Evolutionary conservation across 2,797 vertebrate genomes (phyloP), one percentile per base, ranked within the genome.

Genomic region (Periparus ater): DNA sequence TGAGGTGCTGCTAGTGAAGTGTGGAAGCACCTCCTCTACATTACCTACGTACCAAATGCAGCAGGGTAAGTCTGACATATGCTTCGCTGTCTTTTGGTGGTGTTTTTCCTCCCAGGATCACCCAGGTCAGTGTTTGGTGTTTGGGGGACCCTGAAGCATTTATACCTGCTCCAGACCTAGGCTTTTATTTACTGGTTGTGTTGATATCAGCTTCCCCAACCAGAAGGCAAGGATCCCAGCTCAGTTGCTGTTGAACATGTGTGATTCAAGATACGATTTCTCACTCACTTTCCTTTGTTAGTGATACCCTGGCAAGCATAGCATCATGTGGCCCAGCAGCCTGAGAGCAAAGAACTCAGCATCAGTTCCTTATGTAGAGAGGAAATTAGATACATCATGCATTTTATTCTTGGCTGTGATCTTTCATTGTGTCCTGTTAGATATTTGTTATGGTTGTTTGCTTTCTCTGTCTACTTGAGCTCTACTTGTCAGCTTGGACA

Each of bases 211-310:
- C 67, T 91, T 91, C 34, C 70, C 23, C 29, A 85, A 26, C 50
- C 40, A 14, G 60, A 77, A 22, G 54, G n/a, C 45, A 77, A 77
- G 40, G 72, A 77, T 93, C 90, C 45, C 40, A 67, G 82, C 48
- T 91, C 88, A 83, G 32, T 23, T 93, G 57, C 85, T 83, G 44
- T 45, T 80, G 57, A 81, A 65, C 73, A 29, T 0, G 1, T 85
- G 88, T 91, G 79, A 81, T 93, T 90, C 53, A 83, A 67, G 83
- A 54, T 92, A 83, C 78, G 22, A 74, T 93, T 95, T 92, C 94
- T 91, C 68, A 30, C 51, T 93, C 25, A 2, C 38, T 92, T 87
- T 85, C 47, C 34, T 67, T 80, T 3, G 19, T 89, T 89, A 80
- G 32, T 48, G 78, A 87, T 89, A 92, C 55, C 32, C n/a, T 94